These are phyloP conservation scores for Sebastes vulpes DNA, from an alignment of 2,797 vertebrate genomes.

Conservation along the genomic window DNA sequence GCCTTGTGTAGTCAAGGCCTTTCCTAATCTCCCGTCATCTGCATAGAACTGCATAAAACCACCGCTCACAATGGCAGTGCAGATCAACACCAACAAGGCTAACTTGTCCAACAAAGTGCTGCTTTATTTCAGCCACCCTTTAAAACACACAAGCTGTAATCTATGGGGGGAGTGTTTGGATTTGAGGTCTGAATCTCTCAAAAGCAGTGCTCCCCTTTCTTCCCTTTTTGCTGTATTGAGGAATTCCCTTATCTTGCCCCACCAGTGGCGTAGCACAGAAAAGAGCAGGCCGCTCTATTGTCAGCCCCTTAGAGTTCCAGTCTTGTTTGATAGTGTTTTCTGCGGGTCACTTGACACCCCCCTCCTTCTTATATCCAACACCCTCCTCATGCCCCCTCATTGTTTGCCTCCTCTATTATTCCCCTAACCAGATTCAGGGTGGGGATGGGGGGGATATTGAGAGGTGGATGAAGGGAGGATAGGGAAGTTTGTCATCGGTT, in stretches of 20 bases:
- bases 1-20: constrained; percentile 50
- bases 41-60: constrained; percentile 82
- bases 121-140: constrained; percentile 84
- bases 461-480: constrained; percentile 78
- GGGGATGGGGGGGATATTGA: constrained; percentile 59
- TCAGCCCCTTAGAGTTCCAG: constrained; percentile 82
- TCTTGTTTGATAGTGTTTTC: constrained; percentile 88
- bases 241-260: constrained; percentile 89
- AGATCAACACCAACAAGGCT: constrained; percentile 83
- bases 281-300: constrained; percentile 85
- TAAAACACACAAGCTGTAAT: constrained; percentile 87
- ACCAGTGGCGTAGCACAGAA: constrained; percentile 84
- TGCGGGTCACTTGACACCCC: constrained; percentile 86
- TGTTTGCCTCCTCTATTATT: constrained; percentile 85
- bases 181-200: constrained; percentile 82
- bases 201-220: constrained; percentile 79
- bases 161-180: constrained; percentile 78
- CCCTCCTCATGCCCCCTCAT: constrained; percentile 69
- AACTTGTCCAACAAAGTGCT: constrained; percentile 88
- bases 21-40: constrained; percentile 83
- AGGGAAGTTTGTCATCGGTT: constrained; percentile 80
- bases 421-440: constrained; percentile 86
- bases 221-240: constrained; percentile 80
- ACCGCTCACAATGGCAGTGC: constrained; percentile 73
- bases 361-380: constrained; percentile 59